Conservation (phyloP, 2,888 invertebrate genomes). For the Cephus rjabovi region DNA sequence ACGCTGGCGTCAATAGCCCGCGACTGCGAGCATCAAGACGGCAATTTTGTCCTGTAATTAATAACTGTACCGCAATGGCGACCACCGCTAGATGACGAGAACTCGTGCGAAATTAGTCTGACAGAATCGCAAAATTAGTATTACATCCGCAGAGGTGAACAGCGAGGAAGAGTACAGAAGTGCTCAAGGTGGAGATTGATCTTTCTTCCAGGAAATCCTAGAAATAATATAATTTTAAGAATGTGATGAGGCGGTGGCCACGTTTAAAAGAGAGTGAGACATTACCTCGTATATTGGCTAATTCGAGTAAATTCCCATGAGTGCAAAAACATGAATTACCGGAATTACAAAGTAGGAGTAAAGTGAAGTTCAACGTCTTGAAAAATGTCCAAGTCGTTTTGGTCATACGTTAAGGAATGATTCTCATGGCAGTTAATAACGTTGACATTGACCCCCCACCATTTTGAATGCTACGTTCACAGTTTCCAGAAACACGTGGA, state of each 20-base stretch:
- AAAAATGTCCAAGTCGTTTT: neutral
- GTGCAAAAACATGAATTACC: neutral
- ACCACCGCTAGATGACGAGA: neutral
- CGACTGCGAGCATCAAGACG: slow-evolving; percentile 23
- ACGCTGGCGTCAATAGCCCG: slow-evolving; percentile 1
- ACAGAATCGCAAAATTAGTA: neutral
- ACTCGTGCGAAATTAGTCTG: slow-evolving; percentile 1
- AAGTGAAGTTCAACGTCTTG: neutral
- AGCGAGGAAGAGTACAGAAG: neutral
- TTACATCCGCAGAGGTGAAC: neutral
- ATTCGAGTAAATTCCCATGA: neutral
- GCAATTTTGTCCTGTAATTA: slow-evolving; percentile 36
- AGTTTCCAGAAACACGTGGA: neutral
- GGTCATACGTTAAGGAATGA: neutral
- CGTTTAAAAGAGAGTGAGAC: neutral
- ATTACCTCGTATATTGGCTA: neutral
- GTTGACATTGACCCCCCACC: neutral
- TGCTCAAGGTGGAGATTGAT: neutral
- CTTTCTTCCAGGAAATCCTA: neutral
- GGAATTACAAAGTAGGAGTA: neutral
- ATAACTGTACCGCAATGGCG: slow-evolving; percentile 28
- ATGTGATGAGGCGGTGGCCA: neutral
- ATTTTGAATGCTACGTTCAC: neutral
- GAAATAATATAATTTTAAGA: neutral
- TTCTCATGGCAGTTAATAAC: neutral